Percentiles rank a stretch among this genome's conserved stretches.
Evolutionary conservation across 2,113 vertebrate genomes (phyloP).

Genomic region (Pleuronectes platessa): DNA sequence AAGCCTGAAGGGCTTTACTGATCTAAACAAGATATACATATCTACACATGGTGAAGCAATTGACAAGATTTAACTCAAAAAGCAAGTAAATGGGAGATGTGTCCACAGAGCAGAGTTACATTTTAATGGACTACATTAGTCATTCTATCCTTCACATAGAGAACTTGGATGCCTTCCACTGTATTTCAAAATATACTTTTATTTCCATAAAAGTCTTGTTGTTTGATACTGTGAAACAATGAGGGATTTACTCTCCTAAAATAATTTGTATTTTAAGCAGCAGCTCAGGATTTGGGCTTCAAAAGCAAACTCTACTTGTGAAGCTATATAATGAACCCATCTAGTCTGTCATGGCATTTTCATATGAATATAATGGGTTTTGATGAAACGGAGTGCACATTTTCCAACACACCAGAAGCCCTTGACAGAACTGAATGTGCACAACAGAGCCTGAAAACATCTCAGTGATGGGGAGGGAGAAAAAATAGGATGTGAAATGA

Average conservation of each 20-base stretch:
- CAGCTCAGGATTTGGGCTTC: constrained; percentile 25
- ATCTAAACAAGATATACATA: neutral
- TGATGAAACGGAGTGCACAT: constrained; percentile 51
- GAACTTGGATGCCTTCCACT: neutral
- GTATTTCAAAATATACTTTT: neutral
- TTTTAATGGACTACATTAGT: neutral
- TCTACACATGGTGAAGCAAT: neutral
- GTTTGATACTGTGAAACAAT: constrained; percentile 15
- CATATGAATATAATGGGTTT: constrained; percentile 48
- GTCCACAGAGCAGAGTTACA: neutral
- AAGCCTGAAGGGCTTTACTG: neutral
- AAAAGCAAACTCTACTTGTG: constrained; percentile 7
- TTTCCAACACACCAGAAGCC: constrained; percentile 50
- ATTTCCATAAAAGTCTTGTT: neutral
- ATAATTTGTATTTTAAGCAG: neutral
- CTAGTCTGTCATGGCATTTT: constrained; percentile 46
- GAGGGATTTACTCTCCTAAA: constrained; percentile 1
- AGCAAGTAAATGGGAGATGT: neutral
- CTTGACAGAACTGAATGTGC: constrained; percentile 53
- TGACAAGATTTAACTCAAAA: neutral
- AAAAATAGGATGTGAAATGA: constrained; percentile 34
- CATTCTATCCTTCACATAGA: neutral
- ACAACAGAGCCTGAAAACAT: constrained; percentile 44
- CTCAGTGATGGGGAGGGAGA: neutral
- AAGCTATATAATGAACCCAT: constrained; percentile 42